Evolutionary conservation across 2,888 invertebrate species (phyloP), one percentile per base, ranked within the genome.

Genomic region (Rhyacophila evoluta): DNA sequence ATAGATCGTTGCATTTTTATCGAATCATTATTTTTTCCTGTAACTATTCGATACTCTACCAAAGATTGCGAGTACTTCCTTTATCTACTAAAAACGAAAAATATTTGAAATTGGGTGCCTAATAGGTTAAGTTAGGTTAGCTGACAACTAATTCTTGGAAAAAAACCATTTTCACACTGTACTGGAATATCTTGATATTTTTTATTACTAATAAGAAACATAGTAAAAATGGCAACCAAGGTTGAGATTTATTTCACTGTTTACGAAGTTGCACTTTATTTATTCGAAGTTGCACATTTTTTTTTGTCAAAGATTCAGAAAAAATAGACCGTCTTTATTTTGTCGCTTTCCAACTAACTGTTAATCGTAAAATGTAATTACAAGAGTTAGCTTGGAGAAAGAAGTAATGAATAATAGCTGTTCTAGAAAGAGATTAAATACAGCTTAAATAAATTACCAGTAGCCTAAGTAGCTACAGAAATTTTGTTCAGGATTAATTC

Each of bases 1-100:
- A 19, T 55, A 19, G 19, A 55, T 55, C 55, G 12, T 55, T 55
- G 55, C 19, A 55, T 55, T 55, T 55, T 55, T 55, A 55, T 55
- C 19, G 19, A 55, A 55, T 55, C 55, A 55, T 55, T 55, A 55
- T 55, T 55, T 15, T 10, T 55, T 19, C 19, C 19, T 55, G 2
- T n/a, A n/a, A n/a, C n/a, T n/a, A n/a, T n/a, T n/a, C n/a, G n/a
- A n/a, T n/a, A n/a, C n/a, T n/a, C n/a, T n/a, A n/a, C n/a, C n/a
- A n/a, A n/a, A n/a, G n/a, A n/a, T n/a, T n/a, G n/a, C n/a, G n/a
- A n/a, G n/a, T n/a, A n/a, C n/a, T n/a, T n/a, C n/a, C n/a, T n/a
- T n/a, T n/a, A n/a, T n/a, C n/a, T n/a, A n/a, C n/a, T n/a, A n/a
- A n/a, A n/a, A n/a, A n/a, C n/a, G n/a, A n/a, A n/a, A n/a, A n/a